Percentiles rank a stretch among this genome's conserved stretches.
phyloP scores from a whole-genome alignment of 2,888 invertebrate genomes.

The Coleophora deauratella region DNA sequence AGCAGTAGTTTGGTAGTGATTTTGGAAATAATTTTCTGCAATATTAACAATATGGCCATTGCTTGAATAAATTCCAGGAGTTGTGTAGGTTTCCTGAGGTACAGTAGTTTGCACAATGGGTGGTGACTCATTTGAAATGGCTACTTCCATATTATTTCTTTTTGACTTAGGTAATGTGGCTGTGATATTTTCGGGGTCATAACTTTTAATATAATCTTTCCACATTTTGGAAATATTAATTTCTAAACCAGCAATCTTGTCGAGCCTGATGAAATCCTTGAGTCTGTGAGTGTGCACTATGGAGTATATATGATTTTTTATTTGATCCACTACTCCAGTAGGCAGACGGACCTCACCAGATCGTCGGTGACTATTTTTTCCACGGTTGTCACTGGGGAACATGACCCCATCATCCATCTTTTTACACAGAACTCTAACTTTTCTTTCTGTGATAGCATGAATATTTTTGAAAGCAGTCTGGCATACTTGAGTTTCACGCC shows the following conservation, averaged over 20 bases:
- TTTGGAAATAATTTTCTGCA: constrained; percentile 68
- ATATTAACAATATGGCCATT: constrained; percentile 65
- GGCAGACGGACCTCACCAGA: constrained; percentile 69
- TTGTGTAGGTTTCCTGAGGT: constrained; percentile 46
- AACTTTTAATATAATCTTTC: constrained; percentile 72
- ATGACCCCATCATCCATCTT: constrained; percentile 75
- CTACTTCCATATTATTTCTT: constrained; percentile 42
- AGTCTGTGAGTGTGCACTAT: constrained; percentile 68
- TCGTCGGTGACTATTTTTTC: constrained; percentile 68
- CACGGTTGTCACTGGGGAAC: constrained; percentile 73
- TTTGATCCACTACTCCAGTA: constrained; percentile 61
- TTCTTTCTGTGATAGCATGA: constrained; percentile 72
- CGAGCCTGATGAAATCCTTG: constrained; percentile 68
- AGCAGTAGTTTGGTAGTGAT: constrained; percentile 57
- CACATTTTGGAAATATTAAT: constrained; percentile 75
- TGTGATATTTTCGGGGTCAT: constrained; percentile 67
- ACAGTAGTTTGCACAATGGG: constrained; percentile 26
- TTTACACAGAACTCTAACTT: constrained; percentile 71
- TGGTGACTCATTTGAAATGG: constrained; percentile 31
- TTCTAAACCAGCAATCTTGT: constrained; percentile 71
- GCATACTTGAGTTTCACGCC: constrained; percentile 72
- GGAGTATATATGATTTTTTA: constrained; percentile 70
- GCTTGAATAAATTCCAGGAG: constrained; percentile 52
- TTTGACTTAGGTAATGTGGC: constrained; percentile 67
- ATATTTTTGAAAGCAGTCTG: constrained; percentile 75